A percentile compares a stretch with the other conserved stretches of the same genome.
phyloP scores from a whole-genome alignment of 2,113 vertebrate species.

The Prochilodus magdalenae region DNA sequence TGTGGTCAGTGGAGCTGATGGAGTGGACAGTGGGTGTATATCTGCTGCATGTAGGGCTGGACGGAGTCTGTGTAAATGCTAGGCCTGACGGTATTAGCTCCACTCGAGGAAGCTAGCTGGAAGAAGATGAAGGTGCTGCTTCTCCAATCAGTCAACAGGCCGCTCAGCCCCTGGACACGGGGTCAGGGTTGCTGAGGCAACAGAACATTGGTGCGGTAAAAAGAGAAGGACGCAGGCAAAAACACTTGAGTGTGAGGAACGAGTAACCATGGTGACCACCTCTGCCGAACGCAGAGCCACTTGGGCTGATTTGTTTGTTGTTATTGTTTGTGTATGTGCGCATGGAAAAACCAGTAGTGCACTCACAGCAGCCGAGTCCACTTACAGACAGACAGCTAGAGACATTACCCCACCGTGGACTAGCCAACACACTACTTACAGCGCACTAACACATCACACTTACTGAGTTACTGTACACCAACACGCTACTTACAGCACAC shows the following conservation, averaged over 20 bases:
- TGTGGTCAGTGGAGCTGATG: too few relatives aligned
- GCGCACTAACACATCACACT: too few relatives aligned
- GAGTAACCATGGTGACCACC: constrained; percentile 65
- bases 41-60: too few relatives aligned
- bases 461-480: too few relatives aligned
- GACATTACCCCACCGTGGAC: too few relatives aligned
- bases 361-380: too few relatives aligned
- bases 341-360: too few relatives aligned
- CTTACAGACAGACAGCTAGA: too few relatives aligned
- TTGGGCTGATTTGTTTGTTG: constrained; percentile 5
- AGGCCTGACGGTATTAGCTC: neutral
- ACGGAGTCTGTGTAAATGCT: too few relatives aligned
- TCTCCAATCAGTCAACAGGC: constrained; percentile 24
- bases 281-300: constrained; percentile 8
- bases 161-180: neutral
- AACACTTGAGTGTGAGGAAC: constrained; percentile 30
- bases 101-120: neutral
- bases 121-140: neutral
- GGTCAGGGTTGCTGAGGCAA: constrained; percentile 43
- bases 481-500: too few relatives aligned
- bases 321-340: constrained; percentile 13
- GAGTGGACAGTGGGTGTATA: too few relatives aligned
- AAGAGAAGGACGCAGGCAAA: constrained; percentile 36
- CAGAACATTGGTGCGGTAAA: constrained; percentile 36
- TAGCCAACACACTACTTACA: too few relatives aligned